A percentile compares a stretch with the other conserved stretches of the same genome.
phyloP scores from a whole-genome alignment of 2,113 vertebrate species.

The Sphaerodactylus townsendi region DNA sequence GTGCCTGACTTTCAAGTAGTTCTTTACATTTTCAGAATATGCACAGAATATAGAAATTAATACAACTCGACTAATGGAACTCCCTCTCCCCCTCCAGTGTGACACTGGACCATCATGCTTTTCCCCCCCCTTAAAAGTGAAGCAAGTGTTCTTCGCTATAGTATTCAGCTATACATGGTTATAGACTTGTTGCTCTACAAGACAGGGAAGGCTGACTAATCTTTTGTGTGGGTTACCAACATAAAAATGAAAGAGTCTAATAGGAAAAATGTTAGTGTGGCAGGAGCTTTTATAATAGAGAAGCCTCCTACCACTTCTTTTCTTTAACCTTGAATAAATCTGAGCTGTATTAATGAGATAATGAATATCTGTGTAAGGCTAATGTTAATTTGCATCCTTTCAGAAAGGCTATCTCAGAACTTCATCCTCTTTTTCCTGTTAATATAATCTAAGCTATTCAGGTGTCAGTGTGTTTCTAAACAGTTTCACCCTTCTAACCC shows the following conservation, averaged over 20 bases:
- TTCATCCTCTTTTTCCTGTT: not conserved
- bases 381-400: constrained; percentile 20
- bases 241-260: not conserved
- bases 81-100: not conserved
- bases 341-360: not conserved
- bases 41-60: not conserved
- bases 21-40: constrained; percentile 16
- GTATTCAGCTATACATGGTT: not conserved
- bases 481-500: too few species aligned
- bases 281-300: not conserved
- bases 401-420: not conserved
- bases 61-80: constrained; percentile 1
- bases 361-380: not conserved
- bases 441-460: not conserved
- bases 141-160: not conserved
- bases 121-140: not conserved
- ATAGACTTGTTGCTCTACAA: not conserved
- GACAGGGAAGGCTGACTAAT: not conserved
- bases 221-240: not conserved
- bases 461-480: not conserved
- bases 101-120: not conserved
- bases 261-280: not conserved
- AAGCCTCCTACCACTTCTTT: not conserved
- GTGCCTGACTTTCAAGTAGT: constrained; percentile 22
- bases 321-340: not conserved